These are phyloP conservation scores for Cosmia trapezina DNA, from an alignment of 2,888 invertebrate genomes.

Conservation along the genomic window DNA sequence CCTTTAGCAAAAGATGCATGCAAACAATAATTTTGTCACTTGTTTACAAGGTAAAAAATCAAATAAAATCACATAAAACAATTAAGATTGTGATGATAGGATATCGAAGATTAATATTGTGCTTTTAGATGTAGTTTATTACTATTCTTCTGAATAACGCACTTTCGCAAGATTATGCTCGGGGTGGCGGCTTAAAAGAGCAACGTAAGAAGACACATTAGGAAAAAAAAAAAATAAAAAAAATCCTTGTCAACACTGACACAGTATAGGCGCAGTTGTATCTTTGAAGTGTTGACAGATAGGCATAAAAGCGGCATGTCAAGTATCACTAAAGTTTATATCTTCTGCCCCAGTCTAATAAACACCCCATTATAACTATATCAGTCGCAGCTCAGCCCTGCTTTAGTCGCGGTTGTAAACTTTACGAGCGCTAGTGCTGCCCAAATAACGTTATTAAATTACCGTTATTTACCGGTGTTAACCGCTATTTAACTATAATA, in stretches of 20 bases:
- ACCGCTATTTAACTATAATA: constrained; percentile 52
- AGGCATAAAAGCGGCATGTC: constrained; percentile 23
- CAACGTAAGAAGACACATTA: neutral
- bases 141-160: no score
- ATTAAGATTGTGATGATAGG: no score
- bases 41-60: no score
- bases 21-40: no score
- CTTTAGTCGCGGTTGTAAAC: constrained; percentile 56
- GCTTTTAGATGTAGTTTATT: no score
- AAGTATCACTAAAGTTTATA: constrained; percentile 32
- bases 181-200: no score
- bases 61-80: no score
- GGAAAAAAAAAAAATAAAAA: neutral
- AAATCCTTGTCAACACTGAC: neutral
- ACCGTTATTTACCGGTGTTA: constrained; percentile 46
- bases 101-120: no score
- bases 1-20: no score
- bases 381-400: constrained; percentile 55
- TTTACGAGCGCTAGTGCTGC: constrained; percentile 58
- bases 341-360: constrained; percentile 40
- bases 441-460: constrained; percentile 45
- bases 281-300: neutral
- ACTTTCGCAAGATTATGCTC: no score
- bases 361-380: constrained; percentile 60
- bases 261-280: neutral